phyloP scores from a whole-genome alignment of 2,113 vertebrate genomes.

The Lonchura striata region DNA sequence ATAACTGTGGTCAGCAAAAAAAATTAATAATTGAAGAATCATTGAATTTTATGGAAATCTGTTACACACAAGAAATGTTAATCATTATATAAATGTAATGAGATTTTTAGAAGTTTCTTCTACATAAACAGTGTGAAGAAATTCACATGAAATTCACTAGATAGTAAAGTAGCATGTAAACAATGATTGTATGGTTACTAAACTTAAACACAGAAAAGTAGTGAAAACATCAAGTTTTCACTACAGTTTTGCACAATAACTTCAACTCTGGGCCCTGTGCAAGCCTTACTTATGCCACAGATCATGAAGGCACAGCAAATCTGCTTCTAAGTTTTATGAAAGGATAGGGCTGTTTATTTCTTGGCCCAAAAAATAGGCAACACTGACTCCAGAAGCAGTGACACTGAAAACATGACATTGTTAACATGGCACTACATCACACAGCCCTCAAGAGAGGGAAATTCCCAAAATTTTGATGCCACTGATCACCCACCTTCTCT shows the following conservation, averaged over 20 bases:
- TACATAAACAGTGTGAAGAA: not conserved
- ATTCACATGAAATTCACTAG: not conserved
- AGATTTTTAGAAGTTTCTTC: not conserved
- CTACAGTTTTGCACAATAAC: not conserved
- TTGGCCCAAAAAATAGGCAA: not conserved
- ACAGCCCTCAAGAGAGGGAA: not conserved
- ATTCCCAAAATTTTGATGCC: not conserved
- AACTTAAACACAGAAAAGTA: not conserved
- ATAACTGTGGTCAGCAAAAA: fast-evolving
- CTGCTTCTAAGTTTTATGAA: not conserved
- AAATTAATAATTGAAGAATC: not conserved
- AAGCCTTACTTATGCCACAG: not conserved
- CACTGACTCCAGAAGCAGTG: not conserved
- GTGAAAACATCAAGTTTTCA: not conserved
- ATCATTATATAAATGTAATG: not conserved
- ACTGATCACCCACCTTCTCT: not conserved
- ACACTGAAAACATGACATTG: not conserved
- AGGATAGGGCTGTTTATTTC: not conserved
- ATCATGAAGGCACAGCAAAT: not conserved
- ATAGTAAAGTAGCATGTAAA: not conserved
- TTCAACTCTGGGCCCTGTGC: not conserved
- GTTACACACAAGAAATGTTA: not conserved
- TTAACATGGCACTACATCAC: not conserved
- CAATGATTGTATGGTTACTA: not conserved
- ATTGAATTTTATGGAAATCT: not conserved